Conservation (phyloP, 2,888 invertebrate species). For the Sinodicranocentrus sp. region DNA sequence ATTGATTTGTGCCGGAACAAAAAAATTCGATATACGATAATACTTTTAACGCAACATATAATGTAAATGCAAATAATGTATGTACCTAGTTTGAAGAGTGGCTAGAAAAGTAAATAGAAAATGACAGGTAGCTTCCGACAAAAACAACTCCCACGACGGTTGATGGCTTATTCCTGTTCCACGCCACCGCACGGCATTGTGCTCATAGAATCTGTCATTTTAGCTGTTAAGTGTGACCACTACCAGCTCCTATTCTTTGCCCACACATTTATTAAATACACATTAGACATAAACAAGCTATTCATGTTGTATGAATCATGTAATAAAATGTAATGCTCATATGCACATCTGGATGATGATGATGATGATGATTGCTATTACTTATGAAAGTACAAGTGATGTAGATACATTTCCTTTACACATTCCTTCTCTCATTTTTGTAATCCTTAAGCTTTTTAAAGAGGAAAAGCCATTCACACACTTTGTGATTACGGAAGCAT, state of each 20-base stretch:
- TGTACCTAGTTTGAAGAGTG: too few relatives aligned
- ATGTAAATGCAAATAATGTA: too few relatives aligned
- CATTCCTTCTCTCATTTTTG: not conserved
- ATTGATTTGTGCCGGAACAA: too few relatives aligned
- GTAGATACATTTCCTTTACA: not conserved
- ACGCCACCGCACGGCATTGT: constrained; percentile 31
- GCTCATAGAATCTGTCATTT: constrained; percentile 34
- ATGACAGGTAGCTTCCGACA: constrained; percentile 13
- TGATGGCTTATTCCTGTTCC: constrained; percentile 42
- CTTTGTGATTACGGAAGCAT: constrained; percentile 65
- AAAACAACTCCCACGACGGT: constrained; percentile 11
- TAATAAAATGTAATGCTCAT: constrained; percentile 2
- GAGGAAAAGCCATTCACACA: constrained; percentile 20
- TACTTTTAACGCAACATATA: too few relatives aligned
- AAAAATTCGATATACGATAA: too few relatives aligned
- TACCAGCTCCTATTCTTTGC: constrained; percentile 5
- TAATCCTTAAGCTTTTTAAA: constrained; percentile 2
- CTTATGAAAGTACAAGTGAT: not conserved
- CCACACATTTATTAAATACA: constrained; percentile 23
- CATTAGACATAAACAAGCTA: constrained; percentile 7
- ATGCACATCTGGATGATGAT: constrained; percentile 2
- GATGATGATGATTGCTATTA: too few relatives aligned
- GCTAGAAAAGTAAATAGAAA: too few relatives aligned
- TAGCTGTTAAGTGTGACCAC: constrained; percentile 37
- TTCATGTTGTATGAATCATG: not conserved